Base-by-base conservation (phyloP, 2,113 vertebrate genomes). In the Delphinus delphis region DNA sequence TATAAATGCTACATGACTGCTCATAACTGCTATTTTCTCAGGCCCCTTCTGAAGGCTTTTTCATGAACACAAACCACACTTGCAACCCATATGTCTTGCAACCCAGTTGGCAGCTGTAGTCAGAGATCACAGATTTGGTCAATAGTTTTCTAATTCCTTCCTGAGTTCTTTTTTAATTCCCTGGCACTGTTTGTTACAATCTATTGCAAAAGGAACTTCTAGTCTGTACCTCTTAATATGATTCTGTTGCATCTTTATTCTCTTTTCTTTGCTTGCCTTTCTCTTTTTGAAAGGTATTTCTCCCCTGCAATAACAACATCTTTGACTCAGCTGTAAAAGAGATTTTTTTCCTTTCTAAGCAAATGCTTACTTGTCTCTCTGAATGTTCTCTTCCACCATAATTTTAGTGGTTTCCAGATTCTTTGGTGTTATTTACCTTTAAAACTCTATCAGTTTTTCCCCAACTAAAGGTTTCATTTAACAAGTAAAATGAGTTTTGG, bases 321-420 rank as follows among this genome's bases (percentile, higher is more conserved):
- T 88, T 53, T 79, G 53, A 93, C 70, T 93, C 38, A 23, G 68
- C 53, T 68, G 38, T 38, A 5, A 25, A 47, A 90, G 33, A 85
- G 17, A 18, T 87, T 38, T 85, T 85, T 65, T 88, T 82, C 62
- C 25, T 86, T 90, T 76, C 20, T 87, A 81, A 68, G 38, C 23
- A 81, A 33, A 28, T 44, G 33, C 28, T 65, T 73, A 87, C 25
- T 81, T 36, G 60, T 74, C 14, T 95, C 53, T 94, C 74, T 82
- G 17, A 87, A 82, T n/a, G 60, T 68, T 85, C 53, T 90, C 8
- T 86, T 93, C 18, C 38, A 68, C 41, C 21, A 94, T 82, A 33
- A 50, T 60, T 87, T 80, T 74, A 81, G 65, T 94, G n/a, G 58
- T 87, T 91, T 91, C 67, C 50, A 76, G 50, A 87, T 82, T 76